These are phyloP conservation scores for Sebastes alutus DNA, from an alignment of 2,797 vertebrate genomes.

Conservation along the genomic window DNA sequence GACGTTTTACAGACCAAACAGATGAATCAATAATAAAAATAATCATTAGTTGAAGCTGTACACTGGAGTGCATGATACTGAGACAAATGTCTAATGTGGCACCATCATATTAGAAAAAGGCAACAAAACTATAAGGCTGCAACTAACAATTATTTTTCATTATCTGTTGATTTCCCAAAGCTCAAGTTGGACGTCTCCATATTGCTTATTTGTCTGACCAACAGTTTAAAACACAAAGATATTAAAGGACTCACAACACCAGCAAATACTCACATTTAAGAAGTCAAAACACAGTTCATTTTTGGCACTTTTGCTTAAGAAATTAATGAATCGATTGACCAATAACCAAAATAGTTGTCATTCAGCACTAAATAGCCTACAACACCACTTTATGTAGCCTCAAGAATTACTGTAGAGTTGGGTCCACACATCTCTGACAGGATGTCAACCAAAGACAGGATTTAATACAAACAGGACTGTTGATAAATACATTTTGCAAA, in stretches of 20 bases:
- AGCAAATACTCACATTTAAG: neutral
- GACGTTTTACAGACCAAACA: neutral
- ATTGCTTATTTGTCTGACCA: neutral
- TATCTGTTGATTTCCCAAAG: neutral
- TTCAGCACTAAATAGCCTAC: neutral
- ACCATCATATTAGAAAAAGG: neutral
- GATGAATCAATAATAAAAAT: neutral
- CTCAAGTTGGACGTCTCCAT: neutral
- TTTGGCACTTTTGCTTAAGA: neutral
- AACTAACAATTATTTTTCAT: neutral
- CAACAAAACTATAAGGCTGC: neutral
- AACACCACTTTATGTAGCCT: neutral
- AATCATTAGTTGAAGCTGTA: neutral
- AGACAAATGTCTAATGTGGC: neutral
- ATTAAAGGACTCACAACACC: neutral
- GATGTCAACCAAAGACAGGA: neutral
- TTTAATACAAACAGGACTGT: too few species aligned
- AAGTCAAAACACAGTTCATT: neutral
- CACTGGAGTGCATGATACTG: neutral
- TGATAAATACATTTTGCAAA: too few species aligned
- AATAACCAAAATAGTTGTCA: neutral
- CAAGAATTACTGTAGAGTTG: neutral
- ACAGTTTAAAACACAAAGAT: neutral
- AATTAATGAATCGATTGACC: neutral
- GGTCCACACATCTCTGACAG: neutral